Evolutionary conservation across 2,797 vertebrate genomes (phyloP).

Genomic region (Molossus molossus): DNA sequence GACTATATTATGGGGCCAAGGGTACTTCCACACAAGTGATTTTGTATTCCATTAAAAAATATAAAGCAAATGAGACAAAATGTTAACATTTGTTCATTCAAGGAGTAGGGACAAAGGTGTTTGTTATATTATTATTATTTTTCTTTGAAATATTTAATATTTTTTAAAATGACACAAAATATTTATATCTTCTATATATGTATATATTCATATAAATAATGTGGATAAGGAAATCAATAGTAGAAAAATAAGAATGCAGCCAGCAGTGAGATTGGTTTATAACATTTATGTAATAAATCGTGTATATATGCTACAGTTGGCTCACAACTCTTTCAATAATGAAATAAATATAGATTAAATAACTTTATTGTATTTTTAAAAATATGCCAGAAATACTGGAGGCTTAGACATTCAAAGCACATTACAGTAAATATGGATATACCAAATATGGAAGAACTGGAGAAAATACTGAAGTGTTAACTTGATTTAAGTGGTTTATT

Average conservation of each 20-base stretch:
- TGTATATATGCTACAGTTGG: background rate
- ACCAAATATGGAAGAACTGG: slow-evolving; percentile 7
- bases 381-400: slow-evolving; percentile 17
- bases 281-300: slow-evolving; percentile 6
- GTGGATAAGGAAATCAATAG: slow-evolving; percentile 51
- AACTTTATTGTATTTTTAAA: slow-evolving; percentile 30
- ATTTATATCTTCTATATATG: background rate
- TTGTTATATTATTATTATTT: slow-evolving; percentile 32
- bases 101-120: background rate
- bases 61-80: slow-evolving; percentile 35
- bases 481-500: slow-evolving; percentile 24
- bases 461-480: slow-evolving; percentile 29
- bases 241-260: slow-evolving; percentile 40
- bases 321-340: background rate
- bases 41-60: slow-evolving; percentile 38
- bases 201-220: background rate
- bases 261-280: background rate
- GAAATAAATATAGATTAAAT: slow-evolving; percentile 30
- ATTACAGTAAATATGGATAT: background rate
- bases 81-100: background rate
- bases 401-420: slow-evolving; percentile 31
- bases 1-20: background rate
- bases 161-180: slow-evolving; percentile 43
- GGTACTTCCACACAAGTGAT: background rate
- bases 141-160: slow-evolving; percentile 6